Evolutionary conservation across 2,113 vertebrate species (phyloP), one percentile per base, ranked within the genome.

Genomic region (Tautogolabrus adspersus): DNA sequence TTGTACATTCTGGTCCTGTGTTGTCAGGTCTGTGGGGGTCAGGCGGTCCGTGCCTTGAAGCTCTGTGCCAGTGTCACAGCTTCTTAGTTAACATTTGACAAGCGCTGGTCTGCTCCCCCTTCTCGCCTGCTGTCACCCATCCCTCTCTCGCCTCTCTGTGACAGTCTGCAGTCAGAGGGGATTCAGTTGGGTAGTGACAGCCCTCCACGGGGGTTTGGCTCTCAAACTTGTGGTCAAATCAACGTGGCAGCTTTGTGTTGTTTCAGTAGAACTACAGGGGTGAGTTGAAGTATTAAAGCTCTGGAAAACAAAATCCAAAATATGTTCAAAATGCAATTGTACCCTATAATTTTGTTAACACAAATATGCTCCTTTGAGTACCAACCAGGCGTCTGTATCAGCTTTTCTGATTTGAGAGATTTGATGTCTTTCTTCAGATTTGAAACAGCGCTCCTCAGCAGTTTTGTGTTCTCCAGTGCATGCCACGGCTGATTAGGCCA

Each of bases 381-480:
- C 47, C 18, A 9, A 56, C 46, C 70, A 81, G 66, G 34, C 62
- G 23, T 13, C 16, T 67, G 52, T 30, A 30, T 79, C 61, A 69
- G 54, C 55, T 75, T 55, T 79, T 72, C 68, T 73, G 55, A 79
- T 84, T 52, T 54, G 71, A 13, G 57, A 83, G 72, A 81, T 72
- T 72, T 84, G 54, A 85, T 77, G 66, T 82, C 65, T 80, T 85
- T 83, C 59, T 78, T 59, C 60, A 59, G 58, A 69, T 61, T 76
- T 77, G 34, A 76, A 52, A 76, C 5, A 6, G 42, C 56, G 69
- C 79, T 80, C 62, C 66, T 75, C 40, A 11, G 72, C 54, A 87
- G 83, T 72, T 89, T 79, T 75, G 66, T 88, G 77, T 84, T 88
- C 77, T 83, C 76, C 75, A 83, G 60, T 63, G 76, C 66, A 85